Conservation (phyloP, 2,113 vertebrate genomes). For the Pogonocichla stellata region DNA sequence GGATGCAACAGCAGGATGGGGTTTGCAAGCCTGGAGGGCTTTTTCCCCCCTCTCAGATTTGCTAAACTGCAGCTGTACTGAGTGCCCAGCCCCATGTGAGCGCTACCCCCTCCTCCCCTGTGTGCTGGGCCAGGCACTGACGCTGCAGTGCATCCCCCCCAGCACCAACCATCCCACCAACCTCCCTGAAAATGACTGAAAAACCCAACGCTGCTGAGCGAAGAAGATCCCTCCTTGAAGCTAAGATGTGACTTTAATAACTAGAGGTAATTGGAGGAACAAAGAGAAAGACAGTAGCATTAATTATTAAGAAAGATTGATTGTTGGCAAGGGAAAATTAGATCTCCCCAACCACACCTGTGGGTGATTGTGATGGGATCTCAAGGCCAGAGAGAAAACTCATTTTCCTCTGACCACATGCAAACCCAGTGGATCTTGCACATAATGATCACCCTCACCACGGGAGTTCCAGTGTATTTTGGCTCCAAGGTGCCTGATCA, state of each 20-base stretch:
- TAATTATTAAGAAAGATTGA: not conserved
- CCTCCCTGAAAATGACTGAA: not conserved
- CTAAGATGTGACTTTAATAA: not conserved
- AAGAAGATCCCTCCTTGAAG: not conserved
- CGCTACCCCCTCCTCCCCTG: rapidly evolving
- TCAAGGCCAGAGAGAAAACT: not conserved
- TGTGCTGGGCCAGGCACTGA: not conserved
- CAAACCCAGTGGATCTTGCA: not conserved
- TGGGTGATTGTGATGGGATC: not conserved
- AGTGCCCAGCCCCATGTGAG: not conserved
- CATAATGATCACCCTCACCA: not conserved
- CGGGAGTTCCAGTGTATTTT: rapidly evolving
- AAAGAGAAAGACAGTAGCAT: not conserved
- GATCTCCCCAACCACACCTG: not conserved
- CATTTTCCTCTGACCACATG: not conserved
- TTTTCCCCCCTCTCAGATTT: not conserved
- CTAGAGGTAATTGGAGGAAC: not conserved
- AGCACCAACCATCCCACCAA: not conserved
- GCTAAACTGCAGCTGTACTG: not conserved
- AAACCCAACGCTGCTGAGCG: not conserved
- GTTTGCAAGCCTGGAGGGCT: not conserved
- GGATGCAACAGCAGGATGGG: not conserved
- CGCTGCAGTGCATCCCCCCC: not conserved
- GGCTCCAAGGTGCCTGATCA: not conserved
- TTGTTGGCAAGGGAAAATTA: not conserved